Conservation (phyloP, 2,113 vertebrate genomes). For the Narcine bancroftii region DNA sequence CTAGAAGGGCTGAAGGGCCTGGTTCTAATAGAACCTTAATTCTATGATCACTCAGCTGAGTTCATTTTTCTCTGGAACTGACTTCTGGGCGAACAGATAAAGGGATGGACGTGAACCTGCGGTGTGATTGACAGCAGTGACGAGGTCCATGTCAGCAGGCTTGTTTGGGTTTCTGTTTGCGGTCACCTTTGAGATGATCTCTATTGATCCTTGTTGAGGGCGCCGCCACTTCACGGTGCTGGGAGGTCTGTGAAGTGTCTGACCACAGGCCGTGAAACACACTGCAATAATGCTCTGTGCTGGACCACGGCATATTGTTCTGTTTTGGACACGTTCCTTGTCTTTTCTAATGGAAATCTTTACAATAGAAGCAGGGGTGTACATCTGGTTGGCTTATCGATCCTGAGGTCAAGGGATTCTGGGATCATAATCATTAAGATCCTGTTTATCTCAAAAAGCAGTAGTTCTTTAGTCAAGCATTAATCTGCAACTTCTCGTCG, state of each 20-base stretch:
- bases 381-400: conserved; percentile 20
- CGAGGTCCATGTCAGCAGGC: conserved; percentile 17
- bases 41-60: too few relatives aligned
- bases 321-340: conserved; percentile 18
- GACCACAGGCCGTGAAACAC: conserved; percentile 22
- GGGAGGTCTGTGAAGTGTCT: not conserved
- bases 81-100: not conserved
- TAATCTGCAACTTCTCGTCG: conserved; percentile 8
- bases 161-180: not conserved
- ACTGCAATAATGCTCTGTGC: conserved; percentile 27
- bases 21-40: too few relatives aligned
- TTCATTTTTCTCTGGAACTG: too few relatives aligned
- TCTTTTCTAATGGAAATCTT: conserved; percentile 25
- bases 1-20: too few relatives aligned
- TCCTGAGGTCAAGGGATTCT: not conserved
- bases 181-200: conserved; percentile 16
- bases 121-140: not conserved
- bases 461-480: not conserved
- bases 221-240: not conserved
- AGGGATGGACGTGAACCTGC: not conserved
- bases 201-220: not conserved
- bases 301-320: not conserved
- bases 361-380: not conserved
- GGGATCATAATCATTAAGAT: conserved; percentile 27
- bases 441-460: conserved; percentile 29